Evolutionary conservation across 35 echinoderm and acorn worm genomes (phyloP).

Genomic region (Holothuria glaberrima): DNA sequence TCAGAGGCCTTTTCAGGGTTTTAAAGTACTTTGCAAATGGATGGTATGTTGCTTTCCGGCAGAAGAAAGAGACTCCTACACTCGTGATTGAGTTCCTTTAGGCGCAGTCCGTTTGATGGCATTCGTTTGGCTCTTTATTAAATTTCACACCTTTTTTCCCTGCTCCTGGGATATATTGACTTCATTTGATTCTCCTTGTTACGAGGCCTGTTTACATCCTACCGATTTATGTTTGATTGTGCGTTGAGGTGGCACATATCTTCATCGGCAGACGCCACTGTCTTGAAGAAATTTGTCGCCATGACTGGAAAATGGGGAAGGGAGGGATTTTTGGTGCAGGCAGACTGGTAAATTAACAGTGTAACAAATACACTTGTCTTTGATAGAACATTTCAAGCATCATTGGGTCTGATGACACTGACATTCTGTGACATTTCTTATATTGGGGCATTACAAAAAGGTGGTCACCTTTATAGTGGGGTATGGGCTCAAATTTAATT

Average conservation of each 20-base stretch:
- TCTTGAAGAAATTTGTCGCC: slow-evolving; percentile 7
- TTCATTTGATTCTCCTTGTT: neutral
- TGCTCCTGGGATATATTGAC: neutral
- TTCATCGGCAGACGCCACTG: slow-evolving; percentile 22
- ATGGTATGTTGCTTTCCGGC: neutral
- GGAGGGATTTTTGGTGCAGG: no score
- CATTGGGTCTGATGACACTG: no score
- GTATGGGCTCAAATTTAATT: no score
- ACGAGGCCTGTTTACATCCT: slow-evolving; percentile 23
- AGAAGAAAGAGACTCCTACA: neutral
- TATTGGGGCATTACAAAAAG: no score
- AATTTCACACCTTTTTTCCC: slow-evolving; percentile 37
- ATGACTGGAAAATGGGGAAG: neutral
- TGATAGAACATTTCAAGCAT: no score
- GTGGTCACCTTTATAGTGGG: no score
- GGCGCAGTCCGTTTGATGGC: neutral
- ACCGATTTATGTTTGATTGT: slow-evolving; percentile 37
- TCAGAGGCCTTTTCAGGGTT: slow-evolving; percentile 18
- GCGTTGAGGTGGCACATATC: slow-evolving; percentile 16
- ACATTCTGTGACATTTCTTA: no score
- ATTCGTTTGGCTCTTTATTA: slow-evolving; percentile 11
- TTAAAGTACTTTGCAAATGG: neutral
- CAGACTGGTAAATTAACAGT: no score
- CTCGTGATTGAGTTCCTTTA: neutral
- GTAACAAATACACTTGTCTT: no score